A percentile compares a stretch with the other conserved stretches of the same genome.
Conservation (phyloP, 2,888 invertebrate genomes). For the Euphydryas editha region DNA sequence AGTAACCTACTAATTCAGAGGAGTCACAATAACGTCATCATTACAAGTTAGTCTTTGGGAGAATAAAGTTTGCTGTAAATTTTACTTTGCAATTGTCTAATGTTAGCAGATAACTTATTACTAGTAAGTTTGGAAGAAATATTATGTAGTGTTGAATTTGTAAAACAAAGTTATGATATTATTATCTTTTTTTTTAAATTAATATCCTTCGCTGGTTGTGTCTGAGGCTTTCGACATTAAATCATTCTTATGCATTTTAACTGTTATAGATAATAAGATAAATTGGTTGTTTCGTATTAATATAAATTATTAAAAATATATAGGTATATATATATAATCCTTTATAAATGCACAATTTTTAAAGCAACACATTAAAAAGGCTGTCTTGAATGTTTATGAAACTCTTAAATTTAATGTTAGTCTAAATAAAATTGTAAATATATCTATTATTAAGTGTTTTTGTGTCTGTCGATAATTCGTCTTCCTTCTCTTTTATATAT, state of each 20-base stretch:
- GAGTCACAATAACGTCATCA: too few species aligned
- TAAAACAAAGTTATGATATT: background rate
- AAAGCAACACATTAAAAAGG: slow-evolving; percentile 58
- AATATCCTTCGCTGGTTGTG: slow-evolving; percentile 41
- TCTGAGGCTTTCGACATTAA: slow-evolving; percentile 28
- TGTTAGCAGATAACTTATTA: too few species aligned
- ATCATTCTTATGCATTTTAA: slow-evolving; percentile 41
- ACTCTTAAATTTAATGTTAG: background rate
- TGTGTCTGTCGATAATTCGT: slow-evolving; percentile 38
- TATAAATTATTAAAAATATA: slow-evolving; percentile 7
- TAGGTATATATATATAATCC: slow-evolving; percentile 15
- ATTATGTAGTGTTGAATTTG: too few species aligned
- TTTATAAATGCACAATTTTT: slow-evolving; percentile 60
- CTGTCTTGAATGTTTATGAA: slow-evolving; percentile 51
- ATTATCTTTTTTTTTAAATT: background rate
- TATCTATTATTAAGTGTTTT: slow-evolving; percentile 31
- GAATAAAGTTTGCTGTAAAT: too few species aligned
- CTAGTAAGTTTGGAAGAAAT: too few species aligned
- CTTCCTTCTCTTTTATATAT: slow-evolving; percentile 48
- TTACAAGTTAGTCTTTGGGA: too few species aligned
- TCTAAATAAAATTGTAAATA: slow-evolving; percentile 11
- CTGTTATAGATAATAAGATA: slow-evolving; percentile 42
- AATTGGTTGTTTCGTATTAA: slow-evolving; percentile 56
- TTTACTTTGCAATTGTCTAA: too few species aligned
- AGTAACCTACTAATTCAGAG: too few species aligned